These are phyloP conservation scores for Nemotelus pantherinus DNA, from an alignment of 2,888 invertebrate genomes.

Conservation along the genomic window DNA sequence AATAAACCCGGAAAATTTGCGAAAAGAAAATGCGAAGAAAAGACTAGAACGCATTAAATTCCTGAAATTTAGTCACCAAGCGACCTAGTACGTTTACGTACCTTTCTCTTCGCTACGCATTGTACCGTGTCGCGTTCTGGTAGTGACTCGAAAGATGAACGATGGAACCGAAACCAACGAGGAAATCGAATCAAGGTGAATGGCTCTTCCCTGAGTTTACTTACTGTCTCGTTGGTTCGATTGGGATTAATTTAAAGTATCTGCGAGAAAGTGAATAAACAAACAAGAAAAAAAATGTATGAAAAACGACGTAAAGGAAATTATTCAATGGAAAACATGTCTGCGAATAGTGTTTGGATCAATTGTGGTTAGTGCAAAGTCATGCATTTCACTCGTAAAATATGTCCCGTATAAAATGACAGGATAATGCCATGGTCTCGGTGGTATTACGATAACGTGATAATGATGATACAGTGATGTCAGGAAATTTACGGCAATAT, in stretches of 20 bases:
- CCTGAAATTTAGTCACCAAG: too few species aligned
- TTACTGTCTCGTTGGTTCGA: conserved; percentile 37
- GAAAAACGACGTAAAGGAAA: conserved; percentile 17
- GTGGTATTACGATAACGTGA: too few species aligned
- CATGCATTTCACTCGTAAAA: neutral
- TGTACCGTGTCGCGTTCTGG: conserved; percentile 17
- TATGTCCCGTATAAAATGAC: too few species aligned
- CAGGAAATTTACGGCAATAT: too few species aligned
- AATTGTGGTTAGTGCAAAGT: neutral
- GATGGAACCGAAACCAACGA: neutral
- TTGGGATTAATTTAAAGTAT: conserved; percentile 35
- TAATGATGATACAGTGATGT: too few species aligned
- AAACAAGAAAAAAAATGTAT: conserved; percentile 1
- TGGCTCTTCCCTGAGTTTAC: conserved; percentile 34
- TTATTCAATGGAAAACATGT: conserved; percentile 34
- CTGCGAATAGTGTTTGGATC: neutral
- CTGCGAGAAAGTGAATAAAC: conserved; percentile 38
- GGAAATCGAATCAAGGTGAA: conserved; percentile 42
- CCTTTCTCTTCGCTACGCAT: conserved; percentile 5
- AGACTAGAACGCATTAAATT: too few species aligned
- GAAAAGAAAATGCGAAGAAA: too few species aligned
- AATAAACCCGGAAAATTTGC: neutral
- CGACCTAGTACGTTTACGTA: too few species aligned
- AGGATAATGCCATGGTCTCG: too few species aligned
- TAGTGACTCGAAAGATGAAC: neutral